Evolutionary conservation across 2,797 vertebrate genomes (phyloP).

Genomic region (Sebastes iracundus): DNA sequence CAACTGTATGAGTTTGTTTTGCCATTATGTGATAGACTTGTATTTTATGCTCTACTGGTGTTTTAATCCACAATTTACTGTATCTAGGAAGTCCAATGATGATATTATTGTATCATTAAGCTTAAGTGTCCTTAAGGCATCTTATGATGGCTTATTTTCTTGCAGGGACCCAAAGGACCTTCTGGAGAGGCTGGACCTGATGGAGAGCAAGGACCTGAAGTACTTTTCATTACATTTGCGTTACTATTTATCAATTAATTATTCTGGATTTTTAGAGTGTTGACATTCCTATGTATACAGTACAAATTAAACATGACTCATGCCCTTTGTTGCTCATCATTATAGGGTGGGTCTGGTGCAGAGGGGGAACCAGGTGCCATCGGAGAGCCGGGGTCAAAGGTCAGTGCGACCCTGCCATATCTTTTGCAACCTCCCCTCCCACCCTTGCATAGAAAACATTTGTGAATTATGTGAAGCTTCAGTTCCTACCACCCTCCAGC

Average conservation of each 20-base stretch:
- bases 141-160: slow-evolving; percentile 55
- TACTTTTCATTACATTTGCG: slow-evolving; percentile 61
- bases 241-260: not conserved
- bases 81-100: not conserved
- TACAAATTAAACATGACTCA: not conserved
- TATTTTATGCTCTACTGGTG: slow-evolving; percentile 1
- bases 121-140: not conserved
- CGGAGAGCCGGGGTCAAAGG: slow-evolving; percentile 92
- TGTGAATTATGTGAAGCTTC: not conserved
- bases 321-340: not conserved
- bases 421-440: not conserved
- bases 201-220: slow-evolving; percentile 92
- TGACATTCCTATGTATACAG: not conserved
- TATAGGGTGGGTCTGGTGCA: slow-evolving; percentile 88
- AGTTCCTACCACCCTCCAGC: not conserved
- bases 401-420: slow-evolving; percentile 53
- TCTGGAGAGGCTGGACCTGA: slow-evolving; percentile 87
- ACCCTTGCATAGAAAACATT: not conserved
- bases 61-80: not conserved
- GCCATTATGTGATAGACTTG: not conserved
- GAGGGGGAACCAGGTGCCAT: slow-evolving; percentile 90
- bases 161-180: slow-evolving; percentile 90
- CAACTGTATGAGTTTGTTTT: slow-evolving; percentile 24
- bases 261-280: not conserved
- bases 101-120: not conserved